Evolutionary conservation across 2,797 vertebrate species (phyloP), one percentile per base, ranked within the genome.

Genomic region (Neosilurus mollespiculum): DNA sequence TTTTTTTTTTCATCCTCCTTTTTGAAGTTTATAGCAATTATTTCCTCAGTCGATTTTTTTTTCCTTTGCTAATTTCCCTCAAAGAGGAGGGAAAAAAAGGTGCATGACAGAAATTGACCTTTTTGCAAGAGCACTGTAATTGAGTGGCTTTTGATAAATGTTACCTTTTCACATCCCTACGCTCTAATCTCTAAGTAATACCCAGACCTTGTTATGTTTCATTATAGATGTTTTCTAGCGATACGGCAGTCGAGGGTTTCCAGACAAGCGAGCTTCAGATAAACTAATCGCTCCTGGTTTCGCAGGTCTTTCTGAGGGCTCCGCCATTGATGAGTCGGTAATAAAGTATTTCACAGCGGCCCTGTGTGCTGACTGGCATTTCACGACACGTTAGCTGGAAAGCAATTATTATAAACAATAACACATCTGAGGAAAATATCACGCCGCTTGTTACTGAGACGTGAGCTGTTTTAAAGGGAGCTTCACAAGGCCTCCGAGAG

Each of bases 21-120:
- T 73, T 72, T 71, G 49, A 54, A 62, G 75, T 70, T 61, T 30
- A 78, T 34, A 20, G 53, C 73, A 66, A 67, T 83, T 78, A 78
- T 71, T 64, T 78, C 66, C 43, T 54, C 53, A 10, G 54, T 26
- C 15, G 8, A 22, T 53, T 59, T 78, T 61, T 71, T 78, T 15
- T 53, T 58, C 26, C 62, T 80, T 82, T 71, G 24, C 37, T 51
- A 85, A 87, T 85, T 86, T 81, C 66, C 87, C 66, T 79, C 64
- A 70, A 67, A 70, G 75, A 53, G 59, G 80, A 22, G 61, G 56
- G n/a, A 30, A 81, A 84, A 83, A 83, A 64, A 73, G 80, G 67
- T n/a, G 87, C 83, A 59, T 87, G 85, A 89, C 85, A 86, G 82
- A 87, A 87, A 87, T 88, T 89, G 87, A 89, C 89, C 90, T 90